phyloP scores from a whole-genome alignment of 2,113 vertebrate genomes.

The Nesospiza acunhae region DNA sequence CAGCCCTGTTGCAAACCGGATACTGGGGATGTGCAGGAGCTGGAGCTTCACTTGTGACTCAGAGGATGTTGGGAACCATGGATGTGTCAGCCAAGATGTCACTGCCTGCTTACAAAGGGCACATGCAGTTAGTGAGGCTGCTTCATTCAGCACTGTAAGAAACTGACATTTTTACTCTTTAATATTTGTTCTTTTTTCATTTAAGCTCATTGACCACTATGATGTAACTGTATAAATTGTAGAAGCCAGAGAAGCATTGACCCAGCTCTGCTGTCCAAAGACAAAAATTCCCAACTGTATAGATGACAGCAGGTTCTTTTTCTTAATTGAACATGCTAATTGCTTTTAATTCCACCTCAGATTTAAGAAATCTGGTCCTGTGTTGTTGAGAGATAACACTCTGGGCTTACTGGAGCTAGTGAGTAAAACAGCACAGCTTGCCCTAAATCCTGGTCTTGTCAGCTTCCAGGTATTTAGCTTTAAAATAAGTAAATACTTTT shows the following conservation, averaged over 20 bases:
- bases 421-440: not conserved
- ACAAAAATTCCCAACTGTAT: not conserved
- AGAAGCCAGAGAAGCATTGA: not conserved
- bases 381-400: not conserved
- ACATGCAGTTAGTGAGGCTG: not conserved
- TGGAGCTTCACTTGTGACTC: conserved; percentile 35
- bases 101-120: not conserved
- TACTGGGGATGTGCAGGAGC: not conserved
- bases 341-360: not conserved
- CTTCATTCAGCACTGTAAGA: not conserved
- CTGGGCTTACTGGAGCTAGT: not conserved
- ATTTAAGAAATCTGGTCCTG: not conserved
- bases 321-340: not conserved
- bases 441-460: not conserved
- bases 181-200: not conserved
- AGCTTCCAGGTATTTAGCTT: not conserved
- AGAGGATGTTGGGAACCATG: not conserved
- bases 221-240: not conserved
- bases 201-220: not conserved
- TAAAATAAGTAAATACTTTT: not conserved
- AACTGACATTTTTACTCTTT: not conserved
- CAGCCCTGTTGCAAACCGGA: not conserved
- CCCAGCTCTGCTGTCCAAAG: not conserved
- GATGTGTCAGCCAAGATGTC: not conserved
- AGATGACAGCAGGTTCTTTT: not conserved